Evolutionary conservation across 2,113 vertebrate genomes (phyloP), one percentile per base, ranked within the genome.

Genomic region (Montifringilla adamsi): DNA sequence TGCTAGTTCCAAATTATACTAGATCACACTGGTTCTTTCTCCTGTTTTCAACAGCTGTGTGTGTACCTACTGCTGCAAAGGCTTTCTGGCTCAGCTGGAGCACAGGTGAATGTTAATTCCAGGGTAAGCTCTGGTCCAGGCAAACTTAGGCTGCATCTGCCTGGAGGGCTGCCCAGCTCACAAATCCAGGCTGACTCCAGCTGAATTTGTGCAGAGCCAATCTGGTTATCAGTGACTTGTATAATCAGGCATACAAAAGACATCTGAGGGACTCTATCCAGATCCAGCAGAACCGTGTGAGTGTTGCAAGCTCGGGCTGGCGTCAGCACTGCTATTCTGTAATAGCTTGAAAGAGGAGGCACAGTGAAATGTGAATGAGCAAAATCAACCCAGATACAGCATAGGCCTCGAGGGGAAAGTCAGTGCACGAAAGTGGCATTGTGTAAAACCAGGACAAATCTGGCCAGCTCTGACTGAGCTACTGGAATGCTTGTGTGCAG

Each of bases 61-160:
- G 11, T 90, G 21, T 37, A 39, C 64, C 39, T 84, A 3, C 55
- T 89, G 80, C n/a, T 89, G 39, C 46, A 77, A 84, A 84, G 35
- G 52, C 68, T 81, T 0, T 0, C 50, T 90, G 88, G 69, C 84
- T 96, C 77, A 84, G 81, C 81, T 84, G 81, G 69, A 89, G 87
- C 52, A 47, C 89, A 90, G 90, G 94, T 96, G 89, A 91, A 74
- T 49, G n/a, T 84, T 87, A 58, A 72, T 92, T 90, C 60, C 56
- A 59, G 87, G 69, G 27, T 70, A 68, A 81, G 35, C 66, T 79
- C 52, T 89, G 46, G 37, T 84, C 84, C 64, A 58, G 55, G 55
- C 43, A 82, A 24, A 67, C 35, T 67, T 47, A 55, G 0, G 0
- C 35, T 63, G 59, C 68, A 80, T 90, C 76, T 86, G 56, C 49